Evolutionary conservation across 1,140 invertebrate genomes (phyloP), one percentile per base, ranked within the genome.

Genomic region (Parasteatoda tepidariorum): DNA sequence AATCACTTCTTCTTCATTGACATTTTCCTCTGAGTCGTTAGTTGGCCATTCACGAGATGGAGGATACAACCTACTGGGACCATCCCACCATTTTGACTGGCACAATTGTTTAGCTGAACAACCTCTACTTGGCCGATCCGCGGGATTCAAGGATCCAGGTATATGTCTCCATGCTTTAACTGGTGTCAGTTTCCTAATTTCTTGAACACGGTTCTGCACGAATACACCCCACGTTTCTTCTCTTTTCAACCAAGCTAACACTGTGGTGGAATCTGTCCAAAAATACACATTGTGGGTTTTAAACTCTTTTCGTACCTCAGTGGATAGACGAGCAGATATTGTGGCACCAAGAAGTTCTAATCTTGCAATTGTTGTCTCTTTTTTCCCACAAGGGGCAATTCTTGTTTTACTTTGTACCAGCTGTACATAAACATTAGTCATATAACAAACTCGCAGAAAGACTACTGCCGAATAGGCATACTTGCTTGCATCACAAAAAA

Each of bases 321-420:
- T 1, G 6, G 41, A 33, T 22, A 68, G 62, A 67, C 30, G n/a
- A 67, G 48, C 30, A 79, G 76, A 55, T 57, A 79, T 68, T 18
- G 28, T 33, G 22, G 30, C 76, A 15, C 64, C 66, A 62, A 78
- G 30, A 48, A 62, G 66, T 54, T 79, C 18, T 9, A 74, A 22
- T 13, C 57, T 26, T 55, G 41, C 18, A 83, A 48, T 83, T 7
- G 28, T 26, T 59, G 41, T 68, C 34, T 41, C 34, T 5, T 70
- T 62, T 4, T 57, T 61, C 6, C 79, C 24, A 28, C 59, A 33
- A 54, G 59, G 38, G 54, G 33, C 22, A 38, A 54, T 38, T 84
- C 86, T 73, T 66, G 62, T 57, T 41, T 67, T 61, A 84, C 34
- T 62, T 74, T 76, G 11, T 55, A 76, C 15, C 59, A 79, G 22